Conservation (phyloP, 2,888 invertebrate species). For the Creontiades dilutus region DNA sequence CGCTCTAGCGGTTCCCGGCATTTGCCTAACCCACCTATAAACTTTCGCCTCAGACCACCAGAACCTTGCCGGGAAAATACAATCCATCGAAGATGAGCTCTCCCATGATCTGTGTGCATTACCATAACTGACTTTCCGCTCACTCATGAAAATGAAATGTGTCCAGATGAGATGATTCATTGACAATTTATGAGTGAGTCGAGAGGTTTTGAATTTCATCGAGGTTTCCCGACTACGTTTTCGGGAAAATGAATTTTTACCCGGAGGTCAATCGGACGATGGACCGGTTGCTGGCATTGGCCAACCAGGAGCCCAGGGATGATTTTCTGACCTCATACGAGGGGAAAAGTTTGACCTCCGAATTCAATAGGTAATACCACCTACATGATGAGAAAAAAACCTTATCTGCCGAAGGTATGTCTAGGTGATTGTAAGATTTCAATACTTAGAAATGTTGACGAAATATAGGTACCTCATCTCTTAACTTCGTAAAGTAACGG, state of each 20-base stretch:
- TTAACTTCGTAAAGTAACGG: too few species aligned
- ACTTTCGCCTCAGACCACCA: not conserved
- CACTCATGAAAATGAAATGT: slow-evolving; percentile 6
- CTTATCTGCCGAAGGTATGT: too few species aligned
- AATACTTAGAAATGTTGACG: too few species aligned
- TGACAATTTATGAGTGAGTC: slow-evolving; percentile 19
- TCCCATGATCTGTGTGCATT: not conserved
- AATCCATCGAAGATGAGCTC: not conserved
- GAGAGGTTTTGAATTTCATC: not conserved
- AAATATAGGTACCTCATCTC: too few species aligned
- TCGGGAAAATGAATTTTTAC: not conserved
- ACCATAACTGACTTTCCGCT: slow-evolving; percentile 12
- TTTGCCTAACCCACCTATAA: not conserved
- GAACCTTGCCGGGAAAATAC: slow-evolving; percentile 4
- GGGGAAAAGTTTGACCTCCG: too few species aligned
- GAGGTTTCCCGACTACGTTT: not conserved
- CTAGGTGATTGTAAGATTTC: too few species aligned
- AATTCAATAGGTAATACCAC: too few species aligned
- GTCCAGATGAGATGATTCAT: not conserved
- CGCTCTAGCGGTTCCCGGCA: not conserved
- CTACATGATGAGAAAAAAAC: too few species aligned
- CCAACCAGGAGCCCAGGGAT: too few species aligned
- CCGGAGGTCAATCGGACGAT: too few species aligned
- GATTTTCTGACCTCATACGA: too few species aligned
- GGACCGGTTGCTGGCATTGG: too few species aligned